Evolutionary conservation across 2,888 invertebrate genomes (phyloP).

Genomic region (Aleiodes testaceus): DNA sequence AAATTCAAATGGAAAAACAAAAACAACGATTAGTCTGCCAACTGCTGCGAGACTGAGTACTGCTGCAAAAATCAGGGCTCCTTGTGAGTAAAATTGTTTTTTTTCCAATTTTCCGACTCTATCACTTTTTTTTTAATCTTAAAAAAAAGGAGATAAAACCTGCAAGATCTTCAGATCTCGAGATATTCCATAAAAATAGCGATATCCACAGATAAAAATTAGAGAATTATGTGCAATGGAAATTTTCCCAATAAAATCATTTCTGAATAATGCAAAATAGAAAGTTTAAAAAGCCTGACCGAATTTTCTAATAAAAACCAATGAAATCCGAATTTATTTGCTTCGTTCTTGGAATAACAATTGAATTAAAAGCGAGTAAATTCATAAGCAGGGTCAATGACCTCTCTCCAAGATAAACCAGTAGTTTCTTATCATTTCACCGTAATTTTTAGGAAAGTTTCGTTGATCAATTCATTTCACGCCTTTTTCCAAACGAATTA

Average conservation of each 20-base stretch:
- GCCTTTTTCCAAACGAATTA: background rate
- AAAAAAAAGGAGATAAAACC: too few relatives aligned
- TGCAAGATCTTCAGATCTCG: too few relatives aligned
- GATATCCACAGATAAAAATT: background rate
- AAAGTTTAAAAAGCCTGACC: background rate
- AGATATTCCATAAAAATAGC: too few relatives aligned
- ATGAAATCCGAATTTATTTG: background rate
- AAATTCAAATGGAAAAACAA: conserved; percentile 51
- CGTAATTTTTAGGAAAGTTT: background rate
- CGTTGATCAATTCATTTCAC: background rate
- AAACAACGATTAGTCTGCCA: conserved; percentile 57
- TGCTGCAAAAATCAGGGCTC: conserved; percentile 58
- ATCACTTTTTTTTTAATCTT: too few relatives aligned
- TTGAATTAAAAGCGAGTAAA: background rate
- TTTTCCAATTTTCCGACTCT: too few relatives aligned
- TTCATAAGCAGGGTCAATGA: background rate
- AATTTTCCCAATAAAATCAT: background rate
- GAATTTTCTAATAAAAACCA: background rate
- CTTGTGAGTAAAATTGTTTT: conserved; percentile 58
- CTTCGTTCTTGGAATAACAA: conserved; percentile 15
- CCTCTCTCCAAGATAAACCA: background rate
- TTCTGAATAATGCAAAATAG: background rate
- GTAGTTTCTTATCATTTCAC: too few relatives aligned
- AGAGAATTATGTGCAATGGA: background rate
- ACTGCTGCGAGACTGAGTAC: conserved; percentile 54